Base-by-base conservation (phyloP, 2,888 invertebrate species). In the Sthenelais limicola region DNA sequence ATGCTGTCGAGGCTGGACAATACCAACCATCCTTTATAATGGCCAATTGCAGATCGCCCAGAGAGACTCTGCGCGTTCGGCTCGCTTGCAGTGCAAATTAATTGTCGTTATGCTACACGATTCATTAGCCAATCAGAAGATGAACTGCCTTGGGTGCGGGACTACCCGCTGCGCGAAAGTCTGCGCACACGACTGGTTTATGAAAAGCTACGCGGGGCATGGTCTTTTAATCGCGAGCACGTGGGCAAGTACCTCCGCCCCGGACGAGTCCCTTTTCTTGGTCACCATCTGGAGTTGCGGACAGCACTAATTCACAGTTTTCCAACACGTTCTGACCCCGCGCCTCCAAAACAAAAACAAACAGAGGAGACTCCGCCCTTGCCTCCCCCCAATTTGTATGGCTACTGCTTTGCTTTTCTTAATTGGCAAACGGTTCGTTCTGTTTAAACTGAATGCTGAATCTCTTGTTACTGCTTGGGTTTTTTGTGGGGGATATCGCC, bases 301-400 rank as follows among this genome's bases (percentile, higher is more conserved):
- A 38, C 35, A 35, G 7, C 62, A 7, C 38, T 43, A 26, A 35
- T 38, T 38, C 62, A 62, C 62, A 62, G 24, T 62, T 38, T 38
- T 38, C 62, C 35, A 35, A 38, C 62, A 62, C 38, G 43, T 62
- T 62, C 38, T 62, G 62, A 62, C 62, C 62, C 43, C 43, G 35
- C 62, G 15, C 38, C 62, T 24, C 62, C 62, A 62, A 62, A 62
- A 62, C 62, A 62, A 58, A 58, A 33, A 58, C 58, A 32, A 62
- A 62, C 38, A 43, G 62, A 62, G 43, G 43, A 35, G 24, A 28
- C 62, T 43, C 62, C 62, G 43, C 62, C 62, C n/a, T n/a, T n/a
- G n/a, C n/a, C n/a, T n/a, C n/a, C n/a, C n/a, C n/a, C n/a, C n/a
- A n/a, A n/a, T n/a, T n/a, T n/a, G n/a, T n/a, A n/a, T n/a, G n/a